Base-by-base conservation (phyloP, 2,888 invertebrate genomes). In the Caenorhabditis japonica region DNA sequence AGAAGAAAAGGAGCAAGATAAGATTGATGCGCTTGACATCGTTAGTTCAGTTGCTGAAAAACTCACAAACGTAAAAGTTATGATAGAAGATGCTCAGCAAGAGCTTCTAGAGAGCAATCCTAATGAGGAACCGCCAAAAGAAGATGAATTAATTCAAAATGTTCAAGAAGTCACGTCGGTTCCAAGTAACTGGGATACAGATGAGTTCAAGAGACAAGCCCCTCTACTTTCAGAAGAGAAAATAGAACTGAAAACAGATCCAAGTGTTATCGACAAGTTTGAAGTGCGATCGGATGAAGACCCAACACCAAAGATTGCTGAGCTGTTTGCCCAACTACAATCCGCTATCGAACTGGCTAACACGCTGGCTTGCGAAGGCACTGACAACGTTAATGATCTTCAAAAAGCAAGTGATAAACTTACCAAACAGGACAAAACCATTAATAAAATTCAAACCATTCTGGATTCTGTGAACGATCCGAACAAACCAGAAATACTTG, bases 321-420 rank as follows among this genome's bases (percentile, higher is more conserved):
- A 56, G 19, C 25, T 68, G 17, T 51, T 68, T n/a, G 49, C 27
- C 25, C 59, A 75, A 43, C 47, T 75, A 17, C 64, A 70, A 47
- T 46, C 47, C 23, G 75, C 69, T 3, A 46, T 75, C 17, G 53
- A 70, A 12, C 52, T 70, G 17, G 75, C 75, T 1, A 59, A 71
- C 27, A n/a, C 60, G 17, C 25, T 64, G 38, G 59, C 64, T 3
- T 53, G 49, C 27, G 72, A 72, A 46, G 59, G 55, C 39, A 64
- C 53, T 34, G 61, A 56, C 27, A 46, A 74, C 19, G 64, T 75
- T 12, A 43, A 75, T 53, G 51, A 62, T 44, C 60, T 75, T 15
- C 75, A 75, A 49, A n/a, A 38, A 0, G 75, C 75, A 13, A 70
- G 59, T 43, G 75, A 75, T 13, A 75, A 62, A 19, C 43, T 75